These are phyloP conservation scores for Morone chrysops DNA, from an alignment of 2,113 vertebrate genomes.

Conservation along the genomic window DNA sequence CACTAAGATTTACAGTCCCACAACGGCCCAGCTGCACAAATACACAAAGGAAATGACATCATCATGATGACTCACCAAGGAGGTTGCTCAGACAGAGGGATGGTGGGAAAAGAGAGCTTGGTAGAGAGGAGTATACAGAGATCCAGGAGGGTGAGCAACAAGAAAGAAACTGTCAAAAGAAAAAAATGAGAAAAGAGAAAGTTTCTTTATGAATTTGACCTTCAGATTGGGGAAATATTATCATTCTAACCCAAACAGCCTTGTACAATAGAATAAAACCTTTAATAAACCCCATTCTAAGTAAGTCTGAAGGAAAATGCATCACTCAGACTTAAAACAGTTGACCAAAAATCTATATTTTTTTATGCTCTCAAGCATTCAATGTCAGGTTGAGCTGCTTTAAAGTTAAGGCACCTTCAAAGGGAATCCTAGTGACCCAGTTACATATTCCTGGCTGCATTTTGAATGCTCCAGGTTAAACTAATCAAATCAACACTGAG, in stretches of 20 bases:
- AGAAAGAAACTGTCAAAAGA: background rate
- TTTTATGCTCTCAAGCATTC: background rate
- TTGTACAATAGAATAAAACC: background rate
- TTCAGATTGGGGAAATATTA: background rate
- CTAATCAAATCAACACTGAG: conserved; percentile 29
- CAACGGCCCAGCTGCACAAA: conserved; percentile 66
- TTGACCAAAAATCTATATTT: background rate
- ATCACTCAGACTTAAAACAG: background rate
- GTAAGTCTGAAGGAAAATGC: background rate
- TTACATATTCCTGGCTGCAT: conserved; percentile 15
- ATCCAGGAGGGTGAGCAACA: conserved; percentile 7
- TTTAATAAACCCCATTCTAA: background rate
- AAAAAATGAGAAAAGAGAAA: background rate
- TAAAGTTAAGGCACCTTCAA: conserved; percentile 14
- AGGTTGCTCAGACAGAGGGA: conserved; percentile 8
- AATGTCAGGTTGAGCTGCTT: conserved; percentile 2
- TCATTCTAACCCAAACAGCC: background rate
- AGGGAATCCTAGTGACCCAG: conserved; percentile 23
- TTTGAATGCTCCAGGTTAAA: conserved; percentile 1
- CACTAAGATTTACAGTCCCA: conserved; percentile 36
- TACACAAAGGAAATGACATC: conserved; percentile 75
- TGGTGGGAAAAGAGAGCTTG: conserved; percentile 13
- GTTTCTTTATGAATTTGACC: background rate
- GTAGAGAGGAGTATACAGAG: background rate
- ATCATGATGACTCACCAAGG: conserved; percentile 52